Percentiles rank a stretch among this genome's conserved stretches.
phyloP scores from a whole-genome alignment of 2,888 invertebrate genomes.

The Gnatocerus cornutus region DNA sequence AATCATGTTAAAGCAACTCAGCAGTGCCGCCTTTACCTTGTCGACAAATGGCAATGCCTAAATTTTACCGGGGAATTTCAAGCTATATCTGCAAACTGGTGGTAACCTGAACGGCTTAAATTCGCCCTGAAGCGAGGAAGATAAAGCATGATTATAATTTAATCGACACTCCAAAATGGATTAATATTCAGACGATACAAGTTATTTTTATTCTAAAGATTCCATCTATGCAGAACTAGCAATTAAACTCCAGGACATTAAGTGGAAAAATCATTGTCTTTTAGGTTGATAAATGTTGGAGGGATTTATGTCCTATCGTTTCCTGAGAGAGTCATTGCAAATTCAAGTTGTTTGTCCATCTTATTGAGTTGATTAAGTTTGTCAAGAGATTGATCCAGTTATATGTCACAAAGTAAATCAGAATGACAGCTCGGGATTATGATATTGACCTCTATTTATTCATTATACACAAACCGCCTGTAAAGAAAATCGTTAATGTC shows the following conservation, averaged over 20 bases:
- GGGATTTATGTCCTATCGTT: conserved; percentile 20
- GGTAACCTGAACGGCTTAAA: background rate
- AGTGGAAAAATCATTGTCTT: conserved; percentile 20
- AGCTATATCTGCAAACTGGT: conserved; percentile 24
- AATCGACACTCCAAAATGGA: conserved; percentile 1
- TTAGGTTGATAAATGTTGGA: conserved; percentile 29
- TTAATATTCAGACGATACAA: too few relatives aligned
- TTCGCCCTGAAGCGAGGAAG: background rate
- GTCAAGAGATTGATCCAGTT: conserved; percentile 47
- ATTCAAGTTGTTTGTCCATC: conserved; percentile 35
- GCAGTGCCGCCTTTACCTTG: conserved; percentile 51
- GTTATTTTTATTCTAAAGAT: background rate
- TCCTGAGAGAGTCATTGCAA: conserved; percentile 23
- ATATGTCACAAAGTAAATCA: conserved; percentile 46
- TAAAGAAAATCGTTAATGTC: conserved; percentile 37
- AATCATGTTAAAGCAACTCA: conserved; percentile 50
- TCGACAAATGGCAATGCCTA: conserved; percentile 47
- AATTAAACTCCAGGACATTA: background rate
- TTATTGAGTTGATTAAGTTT: conserved; percentile 48
- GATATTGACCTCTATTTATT: conserved; percentile 35
- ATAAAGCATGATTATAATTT: conserved; percentile 6
- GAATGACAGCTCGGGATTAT: conserved; percentile 44
- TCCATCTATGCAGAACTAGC: background rate
- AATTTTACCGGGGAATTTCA: conserved; percentile 34
- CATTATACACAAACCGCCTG: conserved; percentile 25